These are phyloP conservation scores for Astropecten irregularis DNA, from an alignment of 53 echinoderm and acorn worm genomes.

Conservation along the genomic window DNA sequence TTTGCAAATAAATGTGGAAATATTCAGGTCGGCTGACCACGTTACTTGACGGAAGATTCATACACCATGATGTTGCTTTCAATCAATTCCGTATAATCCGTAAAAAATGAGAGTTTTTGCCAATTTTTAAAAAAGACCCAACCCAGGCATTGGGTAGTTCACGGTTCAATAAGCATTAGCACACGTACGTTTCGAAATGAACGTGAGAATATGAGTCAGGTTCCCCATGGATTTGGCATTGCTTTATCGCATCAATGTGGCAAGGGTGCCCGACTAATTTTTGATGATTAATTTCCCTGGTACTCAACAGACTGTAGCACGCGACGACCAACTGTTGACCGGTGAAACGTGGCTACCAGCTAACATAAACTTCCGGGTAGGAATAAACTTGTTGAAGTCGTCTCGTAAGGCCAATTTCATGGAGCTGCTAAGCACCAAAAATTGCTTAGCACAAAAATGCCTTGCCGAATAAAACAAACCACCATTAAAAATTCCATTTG, in stretches of 20 bases:
- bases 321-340: background rate
- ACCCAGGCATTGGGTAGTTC: background rate
- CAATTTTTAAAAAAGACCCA: background rate
- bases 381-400: background rate
- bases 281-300: constrained; percentile 7
- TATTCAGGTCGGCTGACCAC: background rate
- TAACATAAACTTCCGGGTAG: constrained; percentile 21
- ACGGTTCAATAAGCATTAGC: background rate
- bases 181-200: no score
- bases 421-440: no score
- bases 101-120: no score
- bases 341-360: constrained; percentile 26
- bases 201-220: background rate
- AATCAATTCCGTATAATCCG: no score
- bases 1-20: background rate
- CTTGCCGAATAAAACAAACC: no score
- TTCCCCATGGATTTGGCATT: background rate
- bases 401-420: no score
- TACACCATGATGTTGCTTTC: no score
- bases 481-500: no score
- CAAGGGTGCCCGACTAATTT: constrained; percentile 6
- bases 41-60: background rate
- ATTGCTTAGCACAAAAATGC: no score
- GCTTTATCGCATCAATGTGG: background rate
- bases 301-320: background rate